Evolutionary conservation across 92 coral and sea anemone species (phyloP).

Genomic region (Parazoanthus swiftii): DNA sequence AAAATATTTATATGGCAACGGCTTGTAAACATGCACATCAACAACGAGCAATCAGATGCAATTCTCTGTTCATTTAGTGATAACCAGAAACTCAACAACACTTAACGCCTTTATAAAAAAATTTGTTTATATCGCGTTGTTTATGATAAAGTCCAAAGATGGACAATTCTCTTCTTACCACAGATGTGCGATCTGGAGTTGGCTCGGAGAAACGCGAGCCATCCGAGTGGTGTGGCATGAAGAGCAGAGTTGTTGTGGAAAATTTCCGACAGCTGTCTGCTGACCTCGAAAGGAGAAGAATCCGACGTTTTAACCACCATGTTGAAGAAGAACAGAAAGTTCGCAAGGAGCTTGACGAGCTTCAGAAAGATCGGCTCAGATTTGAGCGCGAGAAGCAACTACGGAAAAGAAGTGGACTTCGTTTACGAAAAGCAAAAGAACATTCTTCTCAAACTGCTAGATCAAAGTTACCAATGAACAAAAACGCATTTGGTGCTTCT

Average conservation of each 20-base stretch:
- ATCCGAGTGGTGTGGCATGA: slow-evolving; percentile 60
- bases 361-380: slow-evolving; percentile 66
- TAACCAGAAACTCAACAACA: background rate
- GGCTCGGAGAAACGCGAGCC: slow-evolving; percentile 49
- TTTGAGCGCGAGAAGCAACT: slow-evolving; percentile 82
- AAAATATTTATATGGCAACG: slow-evolving; percentile 48
- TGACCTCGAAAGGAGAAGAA: slow-evolving; percentile 71
- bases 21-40: slow-evolving; percentile 37
- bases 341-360: slow-evolving; percentile 52
- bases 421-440: slow-evolving; percentile 36
- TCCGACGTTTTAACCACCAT: slow-evolving; percentile 54
- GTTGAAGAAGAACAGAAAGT: slow-evolving; percentile 63
- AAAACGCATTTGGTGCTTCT: slow-evolving; percentile 66
- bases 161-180: slow-evolving; percentile 45
- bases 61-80: background rate
- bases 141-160: background rate
- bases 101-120: background rate
- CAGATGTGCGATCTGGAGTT: slow-evolving; percentile 45
- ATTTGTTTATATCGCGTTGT: background rate
- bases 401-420: slow-evolving; percentile 58
- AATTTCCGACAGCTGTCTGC: slow-evolving; percentile 62
- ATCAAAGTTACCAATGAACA: slow-evolving; percentile 58
- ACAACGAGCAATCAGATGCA: slow-evolving; percentile 8
- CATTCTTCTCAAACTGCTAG: background rate
- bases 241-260: slow-evolving; percentile 66